These are phyloP conservation scores for Trachelus troglodyta DNA, from an alignment of 2,888 invertebrate species.

Conservation along the genomic window DNA sequence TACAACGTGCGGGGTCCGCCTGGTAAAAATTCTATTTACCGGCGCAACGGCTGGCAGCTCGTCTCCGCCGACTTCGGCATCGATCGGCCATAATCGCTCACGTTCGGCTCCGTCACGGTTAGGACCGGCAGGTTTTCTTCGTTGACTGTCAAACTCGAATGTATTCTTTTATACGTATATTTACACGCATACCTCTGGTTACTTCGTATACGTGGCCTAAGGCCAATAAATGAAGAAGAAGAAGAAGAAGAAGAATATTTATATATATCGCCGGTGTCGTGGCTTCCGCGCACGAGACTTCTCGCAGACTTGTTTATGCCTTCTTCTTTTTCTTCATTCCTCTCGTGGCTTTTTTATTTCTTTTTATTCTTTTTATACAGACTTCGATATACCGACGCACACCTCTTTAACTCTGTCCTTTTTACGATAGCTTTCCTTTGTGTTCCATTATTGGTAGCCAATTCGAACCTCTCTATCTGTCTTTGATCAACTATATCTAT, in stretches of 20 bases:
- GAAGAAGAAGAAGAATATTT: background rate
- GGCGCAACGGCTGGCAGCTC: background rate
- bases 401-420: background rate
- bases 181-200: background rate
- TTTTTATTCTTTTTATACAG: background rate
- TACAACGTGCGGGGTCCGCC: background rate
- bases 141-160: background rate
- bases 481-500: background rate
- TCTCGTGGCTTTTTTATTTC: conserved; percentile 6
- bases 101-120: background rate
- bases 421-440: background rate
- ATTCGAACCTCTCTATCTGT: background rate
- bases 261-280: background rate
- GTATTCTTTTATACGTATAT: background rate
- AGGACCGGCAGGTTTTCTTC: background rate
- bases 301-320: conserved; percentile 12
- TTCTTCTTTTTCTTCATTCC: conserved; percentile 10
- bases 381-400: background rate
- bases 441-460: background rate
- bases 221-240: background rate
- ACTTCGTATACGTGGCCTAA: background rate
- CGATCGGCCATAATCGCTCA: background rate
- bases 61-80: background rate
- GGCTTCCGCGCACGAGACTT: background rate
- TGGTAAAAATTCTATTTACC: background rate